Percentiles rank a stretch among this genome's conserved stretches.
Evolutionary conservation across 2,797 vertebrate species (phyloP).

Genomic region (Tiaroga cobitis): DNA sequence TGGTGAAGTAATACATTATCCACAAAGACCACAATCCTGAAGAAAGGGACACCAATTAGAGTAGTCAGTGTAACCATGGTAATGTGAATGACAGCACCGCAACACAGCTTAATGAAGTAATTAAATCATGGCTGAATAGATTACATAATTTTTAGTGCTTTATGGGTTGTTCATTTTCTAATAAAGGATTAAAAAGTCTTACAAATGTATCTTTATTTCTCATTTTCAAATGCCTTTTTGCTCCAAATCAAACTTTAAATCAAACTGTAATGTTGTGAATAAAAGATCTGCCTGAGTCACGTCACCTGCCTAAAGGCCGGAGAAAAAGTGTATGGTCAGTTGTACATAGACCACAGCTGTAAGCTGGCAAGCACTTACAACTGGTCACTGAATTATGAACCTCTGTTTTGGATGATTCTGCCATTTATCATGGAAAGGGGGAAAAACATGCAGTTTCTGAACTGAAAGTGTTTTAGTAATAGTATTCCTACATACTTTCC

Average conservation of each 20-base stretch:
- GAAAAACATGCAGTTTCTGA: background rate
- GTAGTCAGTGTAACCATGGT: background rate
- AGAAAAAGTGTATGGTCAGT: background rate
- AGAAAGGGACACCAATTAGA: background rate
- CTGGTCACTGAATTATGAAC: background rate
- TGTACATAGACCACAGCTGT: background rate
- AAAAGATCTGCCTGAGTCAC: too few species aligned
- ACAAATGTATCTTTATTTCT: background rate
- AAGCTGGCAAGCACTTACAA: background rate
- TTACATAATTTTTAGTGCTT: background rate
- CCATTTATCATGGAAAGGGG: background rate
- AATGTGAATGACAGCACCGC: background rate
- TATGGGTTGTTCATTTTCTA: background rate
- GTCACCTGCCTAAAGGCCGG: background rate
- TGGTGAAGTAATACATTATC: background rate
- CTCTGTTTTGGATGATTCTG: background rate
- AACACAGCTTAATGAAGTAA: background rate
- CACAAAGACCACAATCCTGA: background rate
- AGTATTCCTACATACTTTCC: conserved; percentile 20
- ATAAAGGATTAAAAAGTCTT: background rate
- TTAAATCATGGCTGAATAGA: background rate
- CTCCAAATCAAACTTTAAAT: background rate
- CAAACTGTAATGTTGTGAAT: conserved; percentile 1
- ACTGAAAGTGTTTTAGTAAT: conserved; percentile 3
- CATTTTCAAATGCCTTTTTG: background rate